Evolutionary conservation across 2,797 vertebrate genomes (phyloP), one percentile per base, ranked within the genome.

Genomic region (Notoglanidium macrostoma): DNA sequence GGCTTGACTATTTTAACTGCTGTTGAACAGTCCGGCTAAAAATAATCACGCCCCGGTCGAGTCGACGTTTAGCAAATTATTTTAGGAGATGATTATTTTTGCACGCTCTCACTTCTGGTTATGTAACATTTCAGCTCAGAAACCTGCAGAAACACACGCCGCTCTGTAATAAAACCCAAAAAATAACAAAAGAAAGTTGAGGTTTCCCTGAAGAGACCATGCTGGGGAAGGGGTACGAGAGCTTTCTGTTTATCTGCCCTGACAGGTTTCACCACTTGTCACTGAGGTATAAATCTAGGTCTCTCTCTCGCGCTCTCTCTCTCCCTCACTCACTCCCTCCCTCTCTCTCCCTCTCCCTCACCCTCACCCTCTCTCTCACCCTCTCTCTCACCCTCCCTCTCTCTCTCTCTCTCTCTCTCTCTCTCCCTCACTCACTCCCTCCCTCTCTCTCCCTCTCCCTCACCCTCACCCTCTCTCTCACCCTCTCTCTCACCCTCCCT

Each of bases 271-370:
- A 54, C 49, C 29, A 0, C 11, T 29, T 12, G 1, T 54, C 74
- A 78, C n/a, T 54, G 51, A 78, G 54, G 21, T n/a, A 68, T 49
- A 67, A 68, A 51, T 51, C 81, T 67, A 32, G 44, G n/a, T 68
- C 81, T 68, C 81, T 65, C 44, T 17, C 12, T 26, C 3, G 26
- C 21, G 23, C 35, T 8, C 59, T n/a, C 40, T 40, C 10, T 14
- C 29, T n/a, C n/a, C n/a, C n/a, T n/a, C n/a, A n/a, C n/a, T n/a
- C n/a, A n/a, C n/a, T n/a, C n/a, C n/a, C n/a, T n/a, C n/a, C n/a
- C n/a, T n/a, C n/a, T n/a, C n/a, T n/a, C n/a, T n/a, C n/a, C n/a
- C n/a, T n/a, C n/a, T n/a, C n/a, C n/a, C n/a, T n/a, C n/a, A n/a
- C n/a, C n/a, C n/a, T n/a, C n/a, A n/a, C n/a, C n/a, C n/a, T n/a